Base-by-base conservation (phyloP, 1,140 invertebrate species). In the Rhynchophorus ferrugineus region DNA sequence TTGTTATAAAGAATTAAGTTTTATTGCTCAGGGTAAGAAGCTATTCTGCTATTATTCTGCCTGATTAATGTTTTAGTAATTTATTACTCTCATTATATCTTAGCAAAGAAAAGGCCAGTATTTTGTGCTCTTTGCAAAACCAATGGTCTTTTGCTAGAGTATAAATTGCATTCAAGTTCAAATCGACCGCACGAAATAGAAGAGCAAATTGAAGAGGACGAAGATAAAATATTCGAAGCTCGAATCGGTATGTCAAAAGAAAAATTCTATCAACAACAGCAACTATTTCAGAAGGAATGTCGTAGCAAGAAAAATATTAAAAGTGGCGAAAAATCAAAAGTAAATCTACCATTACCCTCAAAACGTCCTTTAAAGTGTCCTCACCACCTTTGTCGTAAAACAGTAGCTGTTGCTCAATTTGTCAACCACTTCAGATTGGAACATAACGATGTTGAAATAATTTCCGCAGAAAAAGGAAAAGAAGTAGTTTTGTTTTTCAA, bases 351-450 rank as follows among this genome's bases (percentile, higher is more conserved):
- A 16, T n/a, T n/a, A n/a, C n/a, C 37, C 7, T 62, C 62, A 6
- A 59, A 59, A 50, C 60, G 61, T 24, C 66, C 66, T 3, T 44
- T 68, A 13, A 56, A 51, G 21, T 68, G 66, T 41, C 65, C 63
- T 6, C 65, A 68, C 38, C 59, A 61, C 20, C 54, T 46, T 7
- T 68, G 66, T 39, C 53, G 56, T 34, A 66, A 66, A 47, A 62
- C 62, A 18, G 57, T 68, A 9, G 62, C 66, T 2, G 39, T 62
- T n/a, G 65, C 66, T 3, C 58, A 63, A 3, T 65, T 68, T 24
- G 52, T 60, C 14, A 61, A 44, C 16, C 66, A 68, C 45, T 68
- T 66, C 45, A 64, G 63, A 43, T 59, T 60, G 16, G 66, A 68
- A 33, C 66, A 68, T 36, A 46, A 57, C 11, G 58, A 64, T 24